Evolutionary conservation across 2,888 invertebrate species (phyloP), one percentile per base, ranked within the genome.

Genomic region (Pseudococcus jackbeardsleyi): DNA sequence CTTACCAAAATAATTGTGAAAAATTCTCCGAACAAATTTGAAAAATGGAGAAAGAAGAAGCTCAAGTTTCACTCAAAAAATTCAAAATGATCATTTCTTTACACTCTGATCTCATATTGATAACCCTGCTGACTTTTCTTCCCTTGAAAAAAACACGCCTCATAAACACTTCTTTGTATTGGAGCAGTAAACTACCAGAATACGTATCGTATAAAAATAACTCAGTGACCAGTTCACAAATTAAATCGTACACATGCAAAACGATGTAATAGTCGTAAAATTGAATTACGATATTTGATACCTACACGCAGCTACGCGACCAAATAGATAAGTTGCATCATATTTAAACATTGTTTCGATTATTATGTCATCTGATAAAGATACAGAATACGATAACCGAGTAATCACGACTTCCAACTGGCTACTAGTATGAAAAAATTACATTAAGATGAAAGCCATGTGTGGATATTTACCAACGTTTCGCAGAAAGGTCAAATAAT

Each of bases 371-470:
- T 68, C 68, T 11, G 68, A 68, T 68, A 68, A 68, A 26, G 54
- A 54, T 54, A 68, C 26, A 22, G 68, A 68, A 54, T 54, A 54
- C 54, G 68, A 68, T 68, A 68, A 68, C 68, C 12, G 22, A 68
- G 68, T 68, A 68, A 68, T 68, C 68, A 68, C 26, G 68, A 68
- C 68, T 68, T 68, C 68, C 68, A 68, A 68, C 68, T 26, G 68
- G 68, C 68, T 68, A 68, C 68, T 26, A n/a, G 54, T 54, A n/a
- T 68, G 68, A 68, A 26, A 42, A 64, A 68, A 68, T 68, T 26
- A 68, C 26, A 68, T 19, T 68, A 68, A 68, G 4, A 50, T 50
- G 68, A 68, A 68, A 68, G 68, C 68, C 12, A n/a, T 50, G 12
- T 50, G 48, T 50, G 15, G 48, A 15, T 50, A 15, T 5, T 50